Evolutionary conservation across 2,888 invertebrate species (phyloP).

Genomic region (Plutella xylostella): DNA sequence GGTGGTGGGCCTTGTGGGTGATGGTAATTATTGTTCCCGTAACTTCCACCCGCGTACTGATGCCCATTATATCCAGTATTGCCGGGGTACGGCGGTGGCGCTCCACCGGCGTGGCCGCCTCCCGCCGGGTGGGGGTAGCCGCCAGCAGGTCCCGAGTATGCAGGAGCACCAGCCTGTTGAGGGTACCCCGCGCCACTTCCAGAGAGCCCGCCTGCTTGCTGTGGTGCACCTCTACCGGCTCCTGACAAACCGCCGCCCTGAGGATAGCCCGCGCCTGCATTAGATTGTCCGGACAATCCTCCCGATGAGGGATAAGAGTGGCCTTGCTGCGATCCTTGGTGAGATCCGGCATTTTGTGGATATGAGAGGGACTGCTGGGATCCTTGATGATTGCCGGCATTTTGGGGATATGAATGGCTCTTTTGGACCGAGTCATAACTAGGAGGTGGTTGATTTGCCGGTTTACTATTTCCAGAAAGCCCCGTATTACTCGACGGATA

Average conservation of each 20-base stretch:
- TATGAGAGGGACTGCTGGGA: conserved; percentile 4
- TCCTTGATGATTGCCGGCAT: conserved; percentile 5
- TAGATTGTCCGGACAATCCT: not conserved
- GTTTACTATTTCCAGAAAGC: conserved; percentile 16
- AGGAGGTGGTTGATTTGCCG: conserved; percentile 30
- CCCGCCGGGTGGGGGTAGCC: conserved; percentile 1
- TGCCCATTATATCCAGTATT: too few species aligned
- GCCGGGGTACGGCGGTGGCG: conserved; percentile 15
- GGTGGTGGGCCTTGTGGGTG: conserved; percentile 49
- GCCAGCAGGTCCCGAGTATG: not conserved
- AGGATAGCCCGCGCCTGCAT: conserved; percentile 6
- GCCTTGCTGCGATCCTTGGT: not conserved
- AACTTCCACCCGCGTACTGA: not conserved
- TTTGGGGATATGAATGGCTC: conserved; percentile 13
- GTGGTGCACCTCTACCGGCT: conserved; percentile 15
- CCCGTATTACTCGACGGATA: conserved; percentile 24
- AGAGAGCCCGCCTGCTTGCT: too few species aligned
- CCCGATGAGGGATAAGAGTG: conserved; percentile 6
- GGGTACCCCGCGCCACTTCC: conserved; percentile 24
- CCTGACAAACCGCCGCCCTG: conserved; percentile 11
- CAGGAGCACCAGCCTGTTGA: conserved; percentile 21
- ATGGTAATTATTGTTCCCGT: conserved; percentile 24
- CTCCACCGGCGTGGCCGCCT: not conserved
- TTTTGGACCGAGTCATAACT: too few species aligned
- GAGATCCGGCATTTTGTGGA: conserved; percentile 7